Evolutionary conservation across 2,888 invertebrate genomes (phyloP).

Genomic region (Galerucella pusilla): DNA sequence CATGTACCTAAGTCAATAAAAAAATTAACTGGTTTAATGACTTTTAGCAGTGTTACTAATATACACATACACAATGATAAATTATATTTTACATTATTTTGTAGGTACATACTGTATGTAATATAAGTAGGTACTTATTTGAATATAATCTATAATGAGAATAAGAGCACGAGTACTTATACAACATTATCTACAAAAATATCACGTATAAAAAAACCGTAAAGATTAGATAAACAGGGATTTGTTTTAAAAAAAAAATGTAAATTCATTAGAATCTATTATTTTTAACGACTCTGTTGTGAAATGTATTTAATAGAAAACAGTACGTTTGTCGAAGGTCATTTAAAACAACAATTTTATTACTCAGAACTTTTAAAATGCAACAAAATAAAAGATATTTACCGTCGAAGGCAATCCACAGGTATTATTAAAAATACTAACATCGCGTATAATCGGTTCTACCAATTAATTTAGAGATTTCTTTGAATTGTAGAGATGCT

Average conservation of each 20-base stretch:
- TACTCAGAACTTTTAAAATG: conserved; percentile 9
- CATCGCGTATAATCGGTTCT: conserved; percentile 6
- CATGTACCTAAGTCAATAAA: not conserved
- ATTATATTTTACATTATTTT: not conserved
- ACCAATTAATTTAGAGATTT: conserved; percentile 1
- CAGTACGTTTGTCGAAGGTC: conserved; percentile 38
- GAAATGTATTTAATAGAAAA: conserved; percentile 38
- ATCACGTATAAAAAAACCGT: not conserved
- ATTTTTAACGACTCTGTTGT: conserved; percentile 20
- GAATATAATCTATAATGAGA: conserved; percentile 21
- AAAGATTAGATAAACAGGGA: conserved; percentile 9
- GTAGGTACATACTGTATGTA: not conserved
- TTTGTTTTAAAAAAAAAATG: conserved; percentile 14
- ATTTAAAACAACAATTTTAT: conserved; percentile 21
- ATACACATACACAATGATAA: not conserved
- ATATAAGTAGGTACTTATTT: conserved; percentile 8
- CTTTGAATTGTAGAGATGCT: not conserved
- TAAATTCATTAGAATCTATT: conserved; percentile 12
- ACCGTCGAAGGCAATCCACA: conserved; percentile 12
- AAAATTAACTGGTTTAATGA: conserved; percentile 13
- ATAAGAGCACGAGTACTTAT: not conserved
- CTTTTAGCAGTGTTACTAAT: conserved; percentile 14
- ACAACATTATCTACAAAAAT: not conserved
- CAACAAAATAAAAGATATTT: conserved; percentile 15
- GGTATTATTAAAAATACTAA: conserved; percentile 23